Evolutionary conservation across 2,888 invertebrate genomes (phyloP).

Genomic region (Azorinus chamasolen): DNA sequence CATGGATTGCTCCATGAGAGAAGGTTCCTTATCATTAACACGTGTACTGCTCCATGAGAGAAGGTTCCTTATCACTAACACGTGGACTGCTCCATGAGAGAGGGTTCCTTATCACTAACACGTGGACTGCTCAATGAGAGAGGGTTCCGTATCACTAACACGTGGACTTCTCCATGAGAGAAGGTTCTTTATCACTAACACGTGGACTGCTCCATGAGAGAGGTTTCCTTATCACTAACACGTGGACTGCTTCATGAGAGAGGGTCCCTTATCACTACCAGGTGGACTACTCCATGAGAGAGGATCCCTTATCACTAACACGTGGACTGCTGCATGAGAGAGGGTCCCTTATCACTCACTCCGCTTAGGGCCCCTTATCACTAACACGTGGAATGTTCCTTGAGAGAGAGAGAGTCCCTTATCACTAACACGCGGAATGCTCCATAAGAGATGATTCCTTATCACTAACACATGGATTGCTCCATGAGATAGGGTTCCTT

Average conservation of each 20-base stretch:
- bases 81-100: too few species aligned
- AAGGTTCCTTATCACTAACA: not conserved
- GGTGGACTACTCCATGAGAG: not conserved
- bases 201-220: too few species aligned
- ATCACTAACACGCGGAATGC: too few species aligned
- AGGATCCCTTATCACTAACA: not conserved
- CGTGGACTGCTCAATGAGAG: too few species aligned
- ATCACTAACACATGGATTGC: slow-evolving; percentile 27
- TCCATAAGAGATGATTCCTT: slow-evolving; percentile 52
- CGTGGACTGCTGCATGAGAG: too few species aligned
- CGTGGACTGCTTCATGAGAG: too few species aligned
- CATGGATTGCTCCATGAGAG: too few species aligned
- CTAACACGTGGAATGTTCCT: not conserved
- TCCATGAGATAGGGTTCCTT: not conserved
- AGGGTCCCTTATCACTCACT: slow-evolving; percentile 55
- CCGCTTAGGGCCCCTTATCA: slow-evolving; percentile 61
- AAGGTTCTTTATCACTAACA: too few species aligned
- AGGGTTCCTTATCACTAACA: too few species aligned
- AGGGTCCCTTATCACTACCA: slow-evolving; percentile 56
- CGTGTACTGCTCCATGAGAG: not conserved
- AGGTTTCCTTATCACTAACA: too few species aligned
- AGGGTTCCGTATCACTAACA: too few species aligned
- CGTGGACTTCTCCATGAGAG: too few species aligned
- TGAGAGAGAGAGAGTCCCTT: not conserved
- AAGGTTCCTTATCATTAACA: slow-evolving; percentile 57